Evolutionary conservation across 1,140 invertebrate genomes (phyloP), one percentile per base, ranked within the genome.

Genomic region (Drosophila pruinosa): DNA sequence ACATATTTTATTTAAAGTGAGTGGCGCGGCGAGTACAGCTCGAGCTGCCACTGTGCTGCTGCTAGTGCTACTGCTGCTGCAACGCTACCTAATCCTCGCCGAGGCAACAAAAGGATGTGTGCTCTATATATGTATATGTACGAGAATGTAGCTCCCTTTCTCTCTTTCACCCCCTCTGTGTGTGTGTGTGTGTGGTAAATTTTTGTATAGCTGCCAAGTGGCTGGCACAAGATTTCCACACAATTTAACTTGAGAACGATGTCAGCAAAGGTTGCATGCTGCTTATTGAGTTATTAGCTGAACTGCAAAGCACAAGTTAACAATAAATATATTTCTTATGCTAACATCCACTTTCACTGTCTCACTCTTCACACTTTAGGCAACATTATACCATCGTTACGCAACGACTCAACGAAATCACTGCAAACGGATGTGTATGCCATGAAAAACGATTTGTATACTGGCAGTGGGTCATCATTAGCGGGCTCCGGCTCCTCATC

Each of bases 1-100:
- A 88, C 81, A 86, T 86, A 86, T 86, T 86, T 86, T 86, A 86
- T 86, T 86, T 86, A 86, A 86, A 86, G 81, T 86, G 81, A 86
- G 77, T 86, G 81, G 58, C 81, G 74, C 65, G 74, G 79, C 50
- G 80, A 67, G 69, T 65, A 12, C 10, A 34, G 31, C 26, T 28
- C 2, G 5, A 28, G 4, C 31, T 12, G 2, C n/a, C n/a, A 4
- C 31, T 34, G 1, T n/a, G 10, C 31, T 34, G 1, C 31, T 3
- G 10, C 31, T 34, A n/a, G 10, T n/a, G 31, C 31, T 34, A 2
- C 28, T 7, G 2, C 1, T 77, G 24, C 34, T 59, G 75, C 74
- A 83, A 78, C 67, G 80, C 41, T 69, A 86, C 81, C 69, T 85
- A 85, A 85, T 85, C 81, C 81, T 72, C 21, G 61, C 43, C 61